These are phyloP conservation scores for Huso huso DNA, from an alignment of 2,797 vertebrate genomes.

Conservation along the genomic window DNA sequence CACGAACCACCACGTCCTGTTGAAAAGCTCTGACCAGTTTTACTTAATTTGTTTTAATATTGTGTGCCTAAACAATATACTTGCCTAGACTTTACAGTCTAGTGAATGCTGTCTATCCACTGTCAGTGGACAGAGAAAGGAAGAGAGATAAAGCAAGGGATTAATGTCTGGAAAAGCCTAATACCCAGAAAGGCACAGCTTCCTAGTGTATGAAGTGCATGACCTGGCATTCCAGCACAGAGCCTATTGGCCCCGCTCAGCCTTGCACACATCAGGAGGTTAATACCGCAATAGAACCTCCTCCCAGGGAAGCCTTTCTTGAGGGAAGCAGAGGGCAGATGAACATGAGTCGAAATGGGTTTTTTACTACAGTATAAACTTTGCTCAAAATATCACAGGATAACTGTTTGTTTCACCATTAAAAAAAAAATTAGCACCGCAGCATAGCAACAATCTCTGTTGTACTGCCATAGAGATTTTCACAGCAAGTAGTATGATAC, in stretches of 20 bases:
- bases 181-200: conserved; percentile 15
- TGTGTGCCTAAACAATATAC: neutral
- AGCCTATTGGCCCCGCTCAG: conserved; percentile 22
- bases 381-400: no score
- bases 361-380: no score
- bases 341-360: conserved; percentile 11
- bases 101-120: neutral
- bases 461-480: no score
- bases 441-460: no score
- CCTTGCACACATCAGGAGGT: conserved; percentile 25
- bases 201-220: conserved; percentile 17
- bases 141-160: conserved; percentile 4
- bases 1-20: no score
- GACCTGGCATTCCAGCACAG: conserved; percentile 30
- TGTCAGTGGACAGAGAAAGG: conserved; percentile 1
- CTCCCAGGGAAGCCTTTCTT: conserved; percentile 27
- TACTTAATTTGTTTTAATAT: neutral
- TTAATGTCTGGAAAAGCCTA: conserved; percentile 12
- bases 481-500: no score
- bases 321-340: conserved; percentile 23
- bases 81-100: neutral
- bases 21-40: no score
- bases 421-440: no score
- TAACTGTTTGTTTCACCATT: no score
- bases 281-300: conserved; percentile 22